Base-by-base conservation (phyloP, 2,888 invertebrate species). In the Julus scandinavius region DNA sequence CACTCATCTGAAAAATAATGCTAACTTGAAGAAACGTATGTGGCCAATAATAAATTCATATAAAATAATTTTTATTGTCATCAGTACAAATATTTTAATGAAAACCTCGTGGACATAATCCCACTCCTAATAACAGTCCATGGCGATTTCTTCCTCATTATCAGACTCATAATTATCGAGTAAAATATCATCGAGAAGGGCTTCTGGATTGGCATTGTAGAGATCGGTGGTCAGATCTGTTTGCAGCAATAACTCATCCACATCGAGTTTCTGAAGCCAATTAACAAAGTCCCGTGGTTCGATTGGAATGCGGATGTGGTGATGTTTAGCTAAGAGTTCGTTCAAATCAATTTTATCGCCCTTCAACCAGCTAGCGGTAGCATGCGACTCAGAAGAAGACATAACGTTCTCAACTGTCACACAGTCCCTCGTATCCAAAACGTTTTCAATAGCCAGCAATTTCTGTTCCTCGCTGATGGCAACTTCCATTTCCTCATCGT, bases 81-180 rank as follows among this genome's bases (percentile, higher is more conserved):
- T 63, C n/a, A 5, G 13, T 63, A n/a, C 17, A 63, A n/a, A 63
- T n/a, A 63, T 5, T 17, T 6, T n/a, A 84, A 38, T 7, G 5
- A 7, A 45, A 45, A 45, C 7, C 45, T 29, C 15, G 40, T 38
- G 84, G 38, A 15, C 45, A 84, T 38, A 38, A 7, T 41, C 38
- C n/a, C 17, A 41, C 5, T 84, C 17, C 88, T 86, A 88, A 58
- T 88, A 88, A 41, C 88, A 88, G 40, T 88, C 88, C 29, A 86
- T 50, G 40, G 54, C 88, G 20, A 40, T 88, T 40, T 88, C 86
- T 49, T 88, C 49, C 17, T 87, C 87, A 20, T 87, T 38, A n/a
- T 87, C 87, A 38, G 87, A 87, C 38, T 84, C 58, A 15, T 54
- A 86, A 29, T 86, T 88, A 63, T 38, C 54, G 3, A 86, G 54